These are phyloP conservation scores for Cavia porcellus DNA, from an alignment of 2,113 vertebrate species.

Conservation along the genomic window DNA sequence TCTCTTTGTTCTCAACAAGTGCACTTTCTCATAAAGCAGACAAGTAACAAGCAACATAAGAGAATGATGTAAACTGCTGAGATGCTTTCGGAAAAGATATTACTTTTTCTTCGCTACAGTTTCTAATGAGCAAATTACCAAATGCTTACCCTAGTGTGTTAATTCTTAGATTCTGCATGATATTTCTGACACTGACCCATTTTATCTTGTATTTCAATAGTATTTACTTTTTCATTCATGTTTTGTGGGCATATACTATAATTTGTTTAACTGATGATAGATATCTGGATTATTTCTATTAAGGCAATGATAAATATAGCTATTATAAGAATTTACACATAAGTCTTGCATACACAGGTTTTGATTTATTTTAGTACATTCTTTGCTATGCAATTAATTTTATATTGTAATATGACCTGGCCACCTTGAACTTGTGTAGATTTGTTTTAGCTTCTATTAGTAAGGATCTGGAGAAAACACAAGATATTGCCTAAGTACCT, in stretches of 20 bases:
- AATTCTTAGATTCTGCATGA: not conserved
- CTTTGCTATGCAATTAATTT: not conserved
- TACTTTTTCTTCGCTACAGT: not conserved
- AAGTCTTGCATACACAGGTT: not conserved
- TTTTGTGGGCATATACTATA: not conserved
- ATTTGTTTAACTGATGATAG: not conserved
- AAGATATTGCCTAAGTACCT: not conserved
- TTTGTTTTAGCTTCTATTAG: not conserved
- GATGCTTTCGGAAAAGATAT: not conserved
- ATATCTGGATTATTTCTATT: not conserved
- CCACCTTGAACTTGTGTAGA: not conserved
- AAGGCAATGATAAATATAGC: not conserved
- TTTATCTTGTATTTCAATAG: not conserved
- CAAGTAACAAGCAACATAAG: not conserved
- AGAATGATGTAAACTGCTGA: not conserved
- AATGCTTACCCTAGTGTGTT: not conserved
- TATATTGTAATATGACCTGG: not conserved
- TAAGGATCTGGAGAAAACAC: not conserved
- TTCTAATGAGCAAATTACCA: fast-evolving
- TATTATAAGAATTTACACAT: not conserved
- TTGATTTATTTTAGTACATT: not conserved
- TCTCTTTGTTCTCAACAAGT: not conserved
- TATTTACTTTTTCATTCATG: not conserved
- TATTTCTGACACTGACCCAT: not conserved
- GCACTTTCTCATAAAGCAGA: not conserved